These are phyloP conservation scores for Lanius collurio DNA, from an alignment of 2,113 vertebrate species.

Conservation along the genomic window DNA sequence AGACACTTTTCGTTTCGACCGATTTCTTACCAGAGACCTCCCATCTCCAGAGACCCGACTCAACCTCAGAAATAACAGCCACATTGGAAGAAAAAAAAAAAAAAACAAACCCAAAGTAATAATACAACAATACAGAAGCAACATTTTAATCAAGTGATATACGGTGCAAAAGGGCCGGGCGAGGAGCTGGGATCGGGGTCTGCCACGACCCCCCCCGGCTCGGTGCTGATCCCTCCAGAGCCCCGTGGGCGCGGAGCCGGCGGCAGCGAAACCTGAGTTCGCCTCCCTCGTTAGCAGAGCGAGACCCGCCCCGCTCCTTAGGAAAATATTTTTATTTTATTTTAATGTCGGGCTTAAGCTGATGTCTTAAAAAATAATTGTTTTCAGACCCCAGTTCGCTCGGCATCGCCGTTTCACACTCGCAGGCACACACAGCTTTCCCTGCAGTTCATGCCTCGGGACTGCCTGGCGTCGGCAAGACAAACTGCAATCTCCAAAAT, in stretches of 20 bases:
- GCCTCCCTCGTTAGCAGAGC: background rate
- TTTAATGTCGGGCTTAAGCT: conserved; percentile 44
- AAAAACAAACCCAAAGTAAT: background rate
- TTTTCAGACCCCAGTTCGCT: conserved; percentile 34
- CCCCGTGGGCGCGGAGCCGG: background rate
- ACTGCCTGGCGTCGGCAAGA: conserved; percentile 45
- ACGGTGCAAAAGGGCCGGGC: background rate
- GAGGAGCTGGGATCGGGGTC: background rate
- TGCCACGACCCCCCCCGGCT: background rate
- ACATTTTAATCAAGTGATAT: background rate
- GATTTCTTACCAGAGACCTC: background rate
- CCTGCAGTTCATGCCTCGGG: conserved; percentile 21
- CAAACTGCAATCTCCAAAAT: conserved; percentile 57
- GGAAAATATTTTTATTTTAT: conserved; percentile 67
- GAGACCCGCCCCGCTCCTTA: conserved; percentile 8
- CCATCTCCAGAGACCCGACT: background rate
- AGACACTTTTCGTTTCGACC: background rate
- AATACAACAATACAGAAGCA: background rate
- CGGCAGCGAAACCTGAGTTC: conserved; percentile 11
- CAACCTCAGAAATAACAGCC: background rate
- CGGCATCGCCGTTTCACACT: conserved; percentile 43
- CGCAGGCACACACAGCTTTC: background rate
- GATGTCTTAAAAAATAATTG: conserved; percentile 55
- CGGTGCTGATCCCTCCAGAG: background rate
- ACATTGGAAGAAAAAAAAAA: background rate